Conservation (phyloP, 2,888 invertebrate genomes). For the Physocephala rufipes region DNA sequence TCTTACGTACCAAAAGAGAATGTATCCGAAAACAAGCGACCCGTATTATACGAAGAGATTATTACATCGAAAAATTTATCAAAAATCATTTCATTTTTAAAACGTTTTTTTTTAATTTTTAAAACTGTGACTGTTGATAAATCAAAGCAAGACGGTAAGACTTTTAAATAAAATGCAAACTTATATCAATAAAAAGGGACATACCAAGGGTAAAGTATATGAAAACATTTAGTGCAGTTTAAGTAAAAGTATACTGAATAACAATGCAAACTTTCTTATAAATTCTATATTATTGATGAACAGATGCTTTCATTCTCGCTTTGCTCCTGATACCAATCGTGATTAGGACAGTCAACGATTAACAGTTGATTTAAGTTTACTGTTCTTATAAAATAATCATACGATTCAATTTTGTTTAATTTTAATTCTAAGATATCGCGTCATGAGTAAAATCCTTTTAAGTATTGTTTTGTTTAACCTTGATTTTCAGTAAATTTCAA, state of each 20-base stretch:
- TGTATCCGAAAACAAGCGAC: not conserved
- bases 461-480: not conserved
- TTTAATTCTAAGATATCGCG: conserved; percentile 13
- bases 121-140: no score
- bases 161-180: no score
- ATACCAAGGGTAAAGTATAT: no score
- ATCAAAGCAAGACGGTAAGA: no score
- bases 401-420: not conserved
- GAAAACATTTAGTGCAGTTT: no score
- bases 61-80: conserved; percentile 1
- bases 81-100: no score
- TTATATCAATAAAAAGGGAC: no score
- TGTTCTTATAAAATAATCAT: conserved; percentile 12
- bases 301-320: not conserved
- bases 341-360: conserved; percentile 62
- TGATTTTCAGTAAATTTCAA: not conserved
- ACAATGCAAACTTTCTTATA: no score
- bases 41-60: not conserved
- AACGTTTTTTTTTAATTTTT: no score
- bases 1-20: not conserved
- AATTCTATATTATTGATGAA: not conserved
- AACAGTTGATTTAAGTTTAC: conserved; percentile 34
- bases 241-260: no score
- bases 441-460: conserved; percentile 5
- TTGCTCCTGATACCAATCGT: conserved; percentile 51